Conservation (phyloP, 2,113 vertebrate genomes). For the Saccopteryx leptura region DNA sequence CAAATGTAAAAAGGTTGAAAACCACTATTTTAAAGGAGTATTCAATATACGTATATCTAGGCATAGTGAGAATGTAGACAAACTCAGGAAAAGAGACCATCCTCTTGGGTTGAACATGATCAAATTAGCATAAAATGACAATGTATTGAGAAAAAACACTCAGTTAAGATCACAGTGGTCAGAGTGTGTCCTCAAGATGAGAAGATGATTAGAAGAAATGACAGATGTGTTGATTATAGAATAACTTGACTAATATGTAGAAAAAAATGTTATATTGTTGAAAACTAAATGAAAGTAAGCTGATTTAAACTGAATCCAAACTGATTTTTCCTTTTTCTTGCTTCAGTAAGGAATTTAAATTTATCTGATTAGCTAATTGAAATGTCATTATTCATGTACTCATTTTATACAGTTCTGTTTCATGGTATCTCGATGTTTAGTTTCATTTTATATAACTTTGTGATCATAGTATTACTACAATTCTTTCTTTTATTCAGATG, state of each 20-base stretch:
- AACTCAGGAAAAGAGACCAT: background rate
- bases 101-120: background rate
- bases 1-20: too few species aligned
- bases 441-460: background rate
- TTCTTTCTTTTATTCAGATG: slow-evolving; percentile 91
- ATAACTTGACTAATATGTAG: background rate
- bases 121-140: background rate
- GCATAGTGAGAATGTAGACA: background rate
- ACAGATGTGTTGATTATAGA: background rate
- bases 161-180: background rate
- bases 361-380: background rate
- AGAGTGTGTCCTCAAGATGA: background rate
- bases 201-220: slow-evolving; percentile 25
- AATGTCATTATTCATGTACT: background rate
- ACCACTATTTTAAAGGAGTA: background rate
- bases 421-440: background rate
- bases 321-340: background rate
- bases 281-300: background rate
- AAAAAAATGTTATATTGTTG: slow-evolving; percentile 20
- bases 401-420: background rate
- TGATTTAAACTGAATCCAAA: background rate
- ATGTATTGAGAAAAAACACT: background rate
- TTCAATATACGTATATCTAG: background rate
- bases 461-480: background rate
- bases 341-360: slow-evolving; percentile 6